phyloP scores from a whole-genome alignment of 2,888 invertebrate species.

The Empis stercorea region DNA sequence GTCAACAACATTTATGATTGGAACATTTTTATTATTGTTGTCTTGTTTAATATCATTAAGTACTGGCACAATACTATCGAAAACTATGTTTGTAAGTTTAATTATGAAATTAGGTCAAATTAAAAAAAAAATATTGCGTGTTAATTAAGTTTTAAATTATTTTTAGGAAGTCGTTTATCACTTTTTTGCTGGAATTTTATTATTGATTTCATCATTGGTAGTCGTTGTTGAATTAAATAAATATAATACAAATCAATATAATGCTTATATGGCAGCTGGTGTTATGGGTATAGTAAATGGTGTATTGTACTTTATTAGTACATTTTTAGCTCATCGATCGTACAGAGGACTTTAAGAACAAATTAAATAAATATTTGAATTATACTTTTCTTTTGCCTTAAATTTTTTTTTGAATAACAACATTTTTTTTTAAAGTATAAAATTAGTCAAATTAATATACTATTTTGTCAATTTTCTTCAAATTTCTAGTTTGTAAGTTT shows the following conservation, averaged over 20 bases:
- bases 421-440: too few relatives aligned
- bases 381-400: too few relatives aligned
- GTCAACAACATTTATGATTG: conserved; percentile 63
- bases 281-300: conserved; percentile 61
- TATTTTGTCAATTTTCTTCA: too few relatives aligned
- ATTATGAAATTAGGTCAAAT: too few relatives aligned
- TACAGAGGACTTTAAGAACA: conserved; percentile 54
- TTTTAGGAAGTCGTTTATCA: conserved; percentile 75
- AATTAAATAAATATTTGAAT: too few relatives aligned
- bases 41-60: conserved; percentile 67
- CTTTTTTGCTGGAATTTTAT: conserved; percentile 55
- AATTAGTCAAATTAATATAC: too few relatives aligned
- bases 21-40: conserved; percentile 59
- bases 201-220: conserved; percentile 56
- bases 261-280: conserved; percentile 56
- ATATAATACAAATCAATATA: conserved; percentile 38
- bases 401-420: too few relatives aligned
- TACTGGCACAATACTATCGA: conserved; percentile 70
- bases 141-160: neutral
- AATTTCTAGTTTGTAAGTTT: too few relatives aligned
- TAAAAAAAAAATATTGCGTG: neutral
- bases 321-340: conserved; percentile 61
- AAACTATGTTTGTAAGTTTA: conserved; percentile 42
- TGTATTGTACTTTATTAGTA: conserved; percentile 59
- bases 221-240: conserved; percentile 52